Conservation (phyloP, 2,888 invertebrate species). For the Acleris sparsana region DNA sequence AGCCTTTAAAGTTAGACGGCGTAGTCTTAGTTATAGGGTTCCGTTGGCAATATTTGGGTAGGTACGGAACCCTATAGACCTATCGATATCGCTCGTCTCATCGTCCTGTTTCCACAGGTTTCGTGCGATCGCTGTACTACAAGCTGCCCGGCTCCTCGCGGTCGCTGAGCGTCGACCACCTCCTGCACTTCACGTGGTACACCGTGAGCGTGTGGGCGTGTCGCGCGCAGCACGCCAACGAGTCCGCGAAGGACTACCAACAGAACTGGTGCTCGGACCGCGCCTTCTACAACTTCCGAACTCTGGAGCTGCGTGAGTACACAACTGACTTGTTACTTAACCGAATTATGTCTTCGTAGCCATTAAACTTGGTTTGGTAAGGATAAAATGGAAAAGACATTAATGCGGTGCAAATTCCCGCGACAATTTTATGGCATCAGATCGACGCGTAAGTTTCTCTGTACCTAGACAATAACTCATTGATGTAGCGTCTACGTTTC, state of each 20-base stretch:
- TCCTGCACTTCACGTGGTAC: slow-evolving; percentile 92
- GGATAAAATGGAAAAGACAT: too few relatives aligned
- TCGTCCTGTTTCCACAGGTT: slow-evolving; percentile 49
- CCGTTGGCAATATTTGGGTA: background rate
- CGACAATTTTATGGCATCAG: too few relatives aligned
- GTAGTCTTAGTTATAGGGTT: background rate
- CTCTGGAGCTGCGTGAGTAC: slow-evolving; percentile 60
- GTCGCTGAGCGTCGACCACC: slow-evolving; percentile 60
- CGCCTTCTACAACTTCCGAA: slow-evolving; percentile 68
- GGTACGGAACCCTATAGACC: background rate
- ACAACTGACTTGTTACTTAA: background rate
- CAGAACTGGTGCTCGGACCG: slow-evolving; percentile 77
- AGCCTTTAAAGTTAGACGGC: background rate
- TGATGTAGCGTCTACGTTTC: too few relatives aligned
- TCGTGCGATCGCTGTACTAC: slow-evolving; percentile 64
- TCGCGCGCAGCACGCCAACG: slow-evolving; percentile 83
- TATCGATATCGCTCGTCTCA: too few relatives aligned
- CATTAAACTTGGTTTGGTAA: too few relatives aligned
- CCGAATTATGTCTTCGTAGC: background rate
- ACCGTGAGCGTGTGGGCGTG: slow-evolving; percentile 90
- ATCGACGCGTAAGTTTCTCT: too few relatives aligned
- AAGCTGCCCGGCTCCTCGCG: slow-evolving; percentile 79
- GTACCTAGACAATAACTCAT: too few relatives aligned
- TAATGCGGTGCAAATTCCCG: too few relatives aligned
- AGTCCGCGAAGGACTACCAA: slow-evolving; percentile 70